These are phyloP conservation scores for Acanthisitta chloris DNA, from an alignment of 2,113 vertebrate species.

Conservation along the genomic window DNA sequence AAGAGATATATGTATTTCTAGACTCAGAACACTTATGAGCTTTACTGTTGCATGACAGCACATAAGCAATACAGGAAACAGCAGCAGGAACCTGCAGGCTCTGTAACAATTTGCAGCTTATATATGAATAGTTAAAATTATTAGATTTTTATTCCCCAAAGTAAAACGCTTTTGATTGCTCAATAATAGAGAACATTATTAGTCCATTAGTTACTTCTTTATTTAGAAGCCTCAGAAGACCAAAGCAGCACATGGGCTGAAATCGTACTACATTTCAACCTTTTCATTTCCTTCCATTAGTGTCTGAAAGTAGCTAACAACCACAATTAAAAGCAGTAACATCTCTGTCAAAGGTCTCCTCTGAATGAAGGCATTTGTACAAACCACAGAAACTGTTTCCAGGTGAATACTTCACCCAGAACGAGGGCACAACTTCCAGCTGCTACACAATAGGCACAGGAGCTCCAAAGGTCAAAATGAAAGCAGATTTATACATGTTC, in stretches of 20 bases:
- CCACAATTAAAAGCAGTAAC: slow-evolving; percentile 31
- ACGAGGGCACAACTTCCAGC: background rate
- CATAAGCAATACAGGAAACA: slow-evolving; percentile 17
- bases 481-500: background rate
- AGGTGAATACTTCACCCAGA: background rate
- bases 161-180: slow-evolving; percentile 56
- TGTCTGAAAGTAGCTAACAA: background rate
- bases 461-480: background rate
- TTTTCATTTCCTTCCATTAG: slow-evolving; percentile 40
- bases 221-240: slow-evolving; percentile 51
- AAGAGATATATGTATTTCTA: background rate
- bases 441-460: background rate
- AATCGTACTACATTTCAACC: slow-evolving; percentile 27
- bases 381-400: background rate
- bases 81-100: slow-evolving; percentile 28
- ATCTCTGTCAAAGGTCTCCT: background rate
- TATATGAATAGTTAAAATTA: slow-evolving; percentile 48
- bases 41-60: background rate
- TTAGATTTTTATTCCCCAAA: slow-evolving; percentile 54
- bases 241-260: background rate
- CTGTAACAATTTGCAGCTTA: background rate
- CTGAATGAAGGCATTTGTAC: background rate
- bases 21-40: background rate
- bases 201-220: slow-evolving; percentile 56
- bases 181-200: slow-evolving; percentile 60